Conservation (phyloP, 2,113 vertebrate genomes). For the Baryphthengus martii region DNA sequence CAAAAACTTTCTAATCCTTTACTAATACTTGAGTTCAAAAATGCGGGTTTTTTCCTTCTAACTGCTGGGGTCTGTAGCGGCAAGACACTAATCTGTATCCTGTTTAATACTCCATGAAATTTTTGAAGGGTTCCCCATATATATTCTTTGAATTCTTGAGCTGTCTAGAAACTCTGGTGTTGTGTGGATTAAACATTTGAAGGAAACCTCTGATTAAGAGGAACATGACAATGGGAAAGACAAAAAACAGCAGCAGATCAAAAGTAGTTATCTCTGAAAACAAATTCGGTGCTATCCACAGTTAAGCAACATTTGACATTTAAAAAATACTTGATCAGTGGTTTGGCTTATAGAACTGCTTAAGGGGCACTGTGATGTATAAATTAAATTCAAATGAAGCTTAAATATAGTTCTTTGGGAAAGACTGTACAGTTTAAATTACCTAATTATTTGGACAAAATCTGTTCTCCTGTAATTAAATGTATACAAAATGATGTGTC, state of each 20-base stretch:
- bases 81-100: background rate
- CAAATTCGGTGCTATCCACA: constrained; percentile 56
- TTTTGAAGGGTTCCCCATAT: background rate
- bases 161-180: background rate
- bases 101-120: background rate
- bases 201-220: constrained; percentile 12
- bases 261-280: constrained; percentile 53
- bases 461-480: constrained; percentile 74
- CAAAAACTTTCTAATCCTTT: background rate
- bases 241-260: constrained; percentile 35
- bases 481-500: constrained; percentile 47
- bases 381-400: constrained; percentile 76
- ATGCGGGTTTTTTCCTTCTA: background rate
- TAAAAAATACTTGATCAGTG: constrained; percentile 73
- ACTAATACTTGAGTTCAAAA: background rate
- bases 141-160: background rate
- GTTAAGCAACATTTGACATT: constrained; percentile 71
- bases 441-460: constrained; percentile 77
- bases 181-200: constrained; percentile 13
- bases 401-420: constrained; percentile 76
- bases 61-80: background rate
- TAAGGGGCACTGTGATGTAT: constrained; percentile 60
- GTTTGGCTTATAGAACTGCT: constrained; percentile 74
- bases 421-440: constrained; percentile 68
- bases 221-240: constrained; percentile 20